These are phyloP conservation scores for Notocelia uddmanniana DNA, from an alignment of 2,888 invertebrate genomes.

Conservation along the genomic window DNA sequence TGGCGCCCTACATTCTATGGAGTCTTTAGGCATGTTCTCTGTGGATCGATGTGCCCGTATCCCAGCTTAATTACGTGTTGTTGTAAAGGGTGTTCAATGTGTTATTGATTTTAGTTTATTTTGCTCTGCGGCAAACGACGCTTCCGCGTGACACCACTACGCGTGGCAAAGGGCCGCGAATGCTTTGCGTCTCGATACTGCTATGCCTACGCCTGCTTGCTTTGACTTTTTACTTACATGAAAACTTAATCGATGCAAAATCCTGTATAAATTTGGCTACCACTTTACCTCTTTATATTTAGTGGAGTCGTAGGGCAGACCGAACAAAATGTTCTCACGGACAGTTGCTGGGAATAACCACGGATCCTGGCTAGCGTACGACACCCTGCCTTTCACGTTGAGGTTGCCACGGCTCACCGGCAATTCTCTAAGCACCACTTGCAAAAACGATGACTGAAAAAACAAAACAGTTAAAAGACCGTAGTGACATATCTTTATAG, in stretches of 20 bases:
- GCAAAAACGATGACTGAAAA: constrained; percentile 86
- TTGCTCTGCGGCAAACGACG: too few species aligned
- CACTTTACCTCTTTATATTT: constrained; percentile 87
- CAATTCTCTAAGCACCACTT: constrained; percentile 90
- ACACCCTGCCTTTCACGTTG: constrained; percentile 86
- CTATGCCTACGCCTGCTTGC: too few species aligned
- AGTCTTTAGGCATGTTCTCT: too few species aligned
- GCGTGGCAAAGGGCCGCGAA: too few species aligned
- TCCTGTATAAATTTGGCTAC: neutral
- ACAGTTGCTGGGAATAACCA: constrained; percentile 93
- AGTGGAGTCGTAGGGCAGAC: constrained; percentile 85
- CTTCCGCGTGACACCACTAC: too few species aligned
- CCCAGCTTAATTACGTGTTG: too few species aligned
- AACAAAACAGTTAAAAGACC: neutral
- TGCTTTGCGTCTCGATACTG: too few species aligned
- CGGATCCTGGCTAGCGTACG: constrained; percentile 93
- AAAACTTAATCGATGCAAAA: neutral
- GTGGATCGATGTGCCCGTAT: too few species aligned
- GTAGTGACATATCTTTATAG: neutral
- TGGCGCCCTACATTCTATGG: too few species aligned
- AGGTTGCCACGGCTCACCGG: constrained; percentile 86
- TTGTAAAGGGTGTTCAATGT: too few species aligned
- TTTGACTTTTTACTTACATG: too few species aligned
- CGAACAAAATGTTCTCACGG: constrained; percentile 94
- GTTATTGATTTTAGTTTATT: too few species aligned